Conservation (phyloP, 2,113 vertebrate species). For the Tragulus kanchil region DNA sequence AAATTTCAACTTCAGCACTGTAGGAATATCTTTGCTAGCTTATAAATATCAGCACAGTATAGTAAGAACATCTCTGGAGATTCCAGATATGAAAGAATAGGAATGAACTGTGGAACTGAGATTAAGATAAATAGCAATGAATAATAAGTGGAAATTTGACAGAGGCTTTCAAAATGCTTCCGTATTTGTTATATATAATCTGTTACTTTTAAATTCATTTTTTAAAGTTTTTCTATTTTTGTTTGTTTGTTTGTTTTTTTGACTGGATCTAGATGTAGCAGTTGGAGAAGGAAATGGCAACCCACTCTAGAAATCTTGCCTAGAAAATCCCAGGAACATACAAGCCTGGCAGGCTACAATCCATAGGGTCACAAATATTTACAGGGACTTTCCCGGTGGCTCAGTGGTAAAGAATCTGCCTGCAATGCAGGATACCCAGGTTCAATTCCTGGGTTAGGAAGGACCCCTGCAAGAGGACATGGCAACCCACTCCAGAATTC, state of each 20-base stretch:
- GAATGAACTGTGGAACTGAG: background rate
- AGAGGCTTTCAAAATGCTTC: background rate
- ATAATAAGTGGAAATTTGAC: constrained; percentile 25
- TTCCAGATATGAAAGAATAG: background rate
- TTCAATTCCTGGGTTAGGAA: too few species aligned
- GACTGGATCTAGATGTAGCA: background rate
- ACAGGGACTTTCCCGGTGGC: too few species aligned
- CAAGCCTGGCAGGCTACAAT: too few species aligned
- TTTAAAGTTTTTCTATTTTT: constrained; percentile 2
- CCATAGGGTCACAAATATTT: too few species aligned
- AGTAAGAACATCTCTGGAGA: background rate
- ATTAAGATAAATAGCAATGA: background rate
- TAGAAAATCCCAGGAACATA: too few species aligned
- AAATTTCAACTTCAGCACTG: background rate
- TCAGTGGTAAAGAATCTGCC: too few species aligned
- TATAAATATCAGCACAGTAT: background rate
- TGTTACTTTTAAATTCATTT: constrained; percentile 1
- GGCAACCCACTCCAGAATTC: too few species aligned
- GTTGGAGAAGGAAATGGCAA: too few species aligned
- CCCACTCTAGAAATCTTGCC: too few species aligned
- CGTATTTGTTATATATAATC: background rate
- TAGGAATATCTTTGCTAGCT: background rate
- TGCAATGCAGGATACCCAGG: too few species aligned
- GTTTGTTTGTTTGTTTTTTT: background rate
- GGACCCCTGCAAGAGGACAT: too few species aligned